Evolutionary conservation across 2,113 vertebrate genomes (phyloP).

Genomic region (Istiophorus platypterus): DNA sequence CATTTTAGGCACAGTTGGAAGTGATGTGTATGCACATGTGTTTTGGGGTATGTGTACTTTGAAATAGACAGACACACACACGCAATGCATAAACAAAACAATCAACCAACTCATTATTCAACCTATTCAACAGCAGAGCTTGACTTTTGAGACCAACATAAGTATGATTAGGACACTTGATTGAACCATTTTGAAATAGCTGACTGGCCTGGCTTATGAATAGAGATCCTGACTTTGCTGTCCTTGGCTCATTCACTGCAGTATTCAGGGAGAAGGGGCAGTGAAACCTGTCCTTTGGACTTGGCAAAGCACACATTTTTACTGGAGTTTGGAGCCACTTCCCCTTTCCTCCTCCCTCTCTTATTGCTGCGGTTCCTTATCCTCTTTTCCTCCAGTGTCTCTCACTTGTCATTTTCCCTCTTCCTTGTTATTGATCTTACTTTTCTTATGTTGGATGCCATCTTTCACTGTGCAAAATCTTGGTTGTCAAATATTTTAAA

Average conservation of each 20-base stretch:
- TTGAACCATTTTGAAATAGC: constrained; percentile 44
- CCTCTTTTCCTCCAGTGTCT: not conserved
- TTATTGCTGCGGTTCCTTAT: not conserved
- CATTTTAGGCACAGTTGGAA: constrained; percentile 64
- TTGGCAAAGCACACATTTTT: not conserved
- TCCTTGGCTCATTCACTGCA: not conserved
- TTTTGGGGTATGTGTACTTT: constrained; percentile 28
- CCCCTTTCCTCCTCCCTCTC: not conserved
- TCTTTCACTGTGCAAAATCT: not conserved
- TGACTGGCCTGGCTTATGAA: constrained; percentile 43
- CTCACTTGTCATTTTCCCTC: not conserved
- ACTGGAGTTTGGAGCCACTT: not conserved
- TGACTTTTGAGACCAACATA: constrained; percentile 47
- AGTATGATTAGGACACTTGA: constrained; percentile 31
- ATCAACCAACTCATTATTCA: constrained; percentile 45
- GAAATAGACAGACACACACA: constrained; percentile 8
- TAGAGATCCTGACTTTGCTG: not conserved
- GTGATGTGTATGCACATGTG: constrained; percentile 6
- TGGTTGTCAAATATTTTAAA: not conserved
- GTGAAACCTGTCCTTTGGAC: not conserved
- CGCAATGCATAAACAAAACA: constrained; percentile 26
- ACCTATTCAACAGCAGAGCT: constrained; percentile 43
- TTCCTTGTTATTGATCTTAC: not conserved
- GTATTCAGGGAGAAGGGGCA: no score
- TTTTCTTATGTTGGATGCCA: not conserved